Evolutionary conservation across 2,113 vertebrate genomes (phyloP), one percentile per base, ranked within the genome.

Genomic region (Tragulus kanchil): DNA sequence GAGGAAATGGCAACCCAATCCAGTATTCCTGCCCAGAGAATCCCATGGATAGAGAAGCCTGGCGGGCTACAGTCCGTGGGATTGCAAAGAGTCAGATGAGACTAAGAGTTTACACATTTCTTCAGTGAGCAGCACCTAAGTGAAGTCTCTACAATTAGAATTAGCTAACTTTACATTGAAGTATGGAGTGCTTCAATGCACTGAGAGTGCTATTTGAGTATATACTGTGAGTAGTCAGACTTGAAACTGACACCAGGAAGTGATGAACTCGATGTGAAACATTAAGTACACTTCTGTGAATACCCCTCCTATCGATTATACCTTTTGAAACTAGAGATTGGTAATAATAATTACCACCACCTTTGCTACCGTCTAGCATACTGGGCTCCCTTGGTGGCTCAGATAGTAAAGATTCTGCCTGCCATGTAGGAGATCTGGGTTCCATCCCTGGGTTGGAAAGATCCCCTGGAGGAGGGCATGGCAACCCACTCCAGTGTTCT

Each of bases 321-420:
- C 25, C 17, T 90, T 94, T 90, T 59, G 25, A 78, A 25, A 78
- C 28, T 77, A 94, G 58, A 89, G 69, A 79, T 31, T 58, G 17
- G 56, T n/a, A 79, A 50, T 48, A 67, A 52, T 31, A 96, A 62
- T 81, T 82, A 17, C 3, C 9, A 85, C 81, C 13, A 82, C 78
- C 42, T 92, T 95, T 91, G 12, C 52, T 95, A 9, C 75, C n/a
- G 26, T n/a, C 85, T 84, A n/a, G n/a, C n/a, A n/a, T n/a, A n/a
- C n/a, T n/a, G n/a, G n/a, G n/a, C n/a, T n/a, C n/a, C n/a, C n/a
- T n/a, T n/a, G n/a, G n/a, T n/a, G n/a, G n/a, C n/a, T n/a, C n/a
- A n/a, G n/a, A n/a, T n/a, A n/a, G n/a, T n/a, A n/a, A n/a, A n/a
- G n/a, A n/a, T n/a, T n/a, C n/a, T n/a, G n/a, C n/a, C n/a, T n/a